Base-by-base conservation (phyloP, 1,140 invertebrate genomes). In the Drosophila fuyamai region DNA sequence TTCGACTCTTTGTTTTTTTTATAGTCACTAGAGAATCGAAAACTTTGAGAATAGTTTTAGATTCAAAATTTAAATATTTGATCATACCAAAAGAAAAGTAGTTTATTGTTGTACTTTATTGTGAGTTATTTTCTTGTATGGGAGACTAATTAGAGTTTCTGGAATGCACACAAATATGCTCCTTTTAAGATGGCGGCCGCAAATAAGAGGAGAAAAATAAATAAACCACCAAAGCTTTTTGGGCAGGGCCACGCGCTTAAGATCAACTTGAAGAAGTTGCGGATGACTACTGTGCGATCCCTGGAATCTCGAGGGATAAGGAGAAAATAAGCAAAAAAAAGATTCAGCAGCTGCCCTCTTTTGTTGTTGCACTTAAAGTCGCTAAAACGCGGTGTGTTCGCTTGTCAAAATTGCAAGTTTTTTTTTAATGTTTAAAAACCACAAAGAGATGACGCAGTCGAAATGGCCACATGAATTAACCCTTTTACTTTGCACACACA, bases 381-480 rank as follows among this genome's bases (percentile, higher is more conserved):
- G 83, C 83, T 86, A 79, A 88, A 43, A 76, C 53, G 65, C 73
- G 78, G 75, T 76, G 73, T 86, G 75, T 82, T 76, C 65, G 82
- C 83, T 89, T 86, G 83, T 86, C 83, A 86, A 86, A 86, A 86
- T 74, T 86, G 83, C 83, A 88, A 16, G 8, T 35, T 36, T 65
- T 68, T 54, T 67, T 50, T 53, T 35, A 43, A 43, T 43, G 65
- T 65, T 71, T 73, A 83, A 78, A 84, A 77, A 76, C 81, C 81
- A 80, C 76, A 83, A 53, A 86, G 66, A 80, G 82, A 88, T 86
- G 82, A 88, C 82, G 82, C 79, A 82, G 82, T 68, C 63, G 78
- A 83, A 83, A 83, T 88, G 67, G 80, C 59, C 62, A 89, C 89
- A 89, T 89, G 84, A 89, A 89, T 89, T 89, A 89, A 89, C 84